Percentiles rank a stretch among this genome's conserved stretches.
These are phyloP conservation scores for Thereva nobilitata DNA, from an alignment of 2,888 invertebrate species.

Conservation along the genomic window DNA sequence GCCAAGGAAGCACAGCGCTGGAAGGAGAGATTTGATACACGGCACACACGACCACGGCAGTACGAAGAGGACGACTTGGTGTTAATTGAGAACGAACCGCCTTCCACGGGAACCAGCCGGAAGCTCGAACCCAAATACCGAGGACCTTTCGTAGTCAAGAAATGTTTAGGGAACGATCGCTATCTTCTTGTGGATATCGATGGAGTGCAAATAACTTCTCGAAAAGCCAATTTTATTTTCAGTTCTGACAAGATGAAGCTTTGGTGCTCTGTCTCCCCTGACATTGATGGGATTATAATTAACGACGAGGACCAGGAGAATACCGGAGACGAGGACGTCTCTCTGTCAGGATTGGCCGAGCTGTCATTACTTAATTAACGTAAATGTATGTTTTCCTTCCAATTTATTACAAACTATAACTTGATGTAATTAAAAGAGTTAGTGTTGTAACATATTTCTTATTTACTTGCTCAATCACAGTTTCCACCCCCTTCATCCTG, in stretches of 20 bases:
- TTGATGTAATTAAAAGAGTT: too few species aligned
- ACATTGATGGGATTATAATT: too few species aligned
- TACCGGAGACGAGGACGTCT: constrained; percentile 7
- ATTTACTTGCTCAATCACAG: too few species aligned
- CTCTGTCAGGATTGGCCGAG: constrained; percentile 6
- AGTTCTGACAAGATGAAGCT: constrained; percentile 10
- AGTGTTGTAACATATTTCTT: too few species aligned
- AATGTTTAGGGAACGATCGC: constrained; percentile 43
- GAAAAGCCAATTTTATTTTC: neutral
- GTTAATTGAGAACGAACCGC: constrained; percentile 9
- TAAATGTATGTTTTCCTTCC: too few species aligned
- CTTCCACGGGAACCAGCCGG: constrained; percentile 10
- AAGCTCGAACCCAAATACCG: constrained; percentile 42
- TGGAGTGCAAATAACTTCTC: constrained; percentile 41
- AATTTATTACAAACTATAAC: too few species aligned
- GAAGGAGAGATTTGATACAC: too few species aligned
- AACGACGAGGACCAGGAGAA: constrained; percentile 11
- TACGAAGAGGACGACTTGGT: too few species aligned
- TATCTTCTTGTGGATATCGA: constrained; percentile 44
- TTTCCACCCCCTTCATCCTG: too few species aligned
- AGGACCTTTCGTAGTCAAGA: constrained; percentile 45
- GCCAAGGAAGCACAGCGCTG: too few species aligned
- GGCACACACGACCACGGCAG: too few species aligned
- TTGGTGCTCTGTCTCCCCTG: constrained; percentile 18
- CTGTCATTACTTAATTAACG: too few species aligned